A percentile compares a stretch with the other conserved stretches of the same genome.
Evolutionary conservation across 2,113 vertebrate genomes (phyloP).

Genomic region (Gymnogyps californianus): DNA sequence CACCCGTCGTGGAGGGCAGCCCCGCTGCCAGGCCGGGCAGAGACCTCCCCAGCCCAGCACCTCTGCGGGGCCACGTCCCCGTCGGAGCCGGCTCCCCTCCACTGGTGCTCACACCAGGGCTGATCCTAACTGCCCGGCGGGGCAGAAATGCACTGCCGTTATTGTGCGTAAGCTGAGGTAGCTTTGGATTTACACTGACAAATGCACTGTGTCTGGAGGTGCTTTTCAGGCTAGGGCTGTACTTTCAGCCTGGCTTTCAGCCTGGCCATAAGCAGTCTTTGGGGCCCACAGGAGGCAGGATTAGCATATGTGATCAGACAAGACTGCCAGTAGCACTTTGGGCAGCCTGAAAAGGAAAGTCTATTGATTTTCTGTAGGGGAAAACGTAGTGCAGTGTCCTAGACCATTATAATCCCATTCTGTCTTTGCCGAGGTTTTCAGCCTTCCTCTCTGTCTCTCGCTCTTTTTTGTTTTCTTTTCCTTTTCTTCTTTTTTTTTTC

Average conservation of each 20-base stretch:
- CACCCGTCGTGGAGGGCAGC: too few species aligned
- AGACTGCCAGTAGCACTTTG: neutral
- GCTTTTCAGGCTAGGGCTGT: neutral
- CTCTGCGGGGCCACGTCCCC: fast-evolving
- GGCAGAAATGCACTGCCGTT: neutral
- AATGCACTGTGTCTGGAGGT: neutral
- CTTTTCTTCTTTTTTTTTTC: neutral
- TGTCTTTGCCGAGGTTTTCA: neutral
- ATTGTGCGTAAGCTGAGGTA: fast-evolving
- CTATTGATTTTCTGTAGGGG: neutral
- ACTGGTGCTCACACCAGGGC: fast-evolving
- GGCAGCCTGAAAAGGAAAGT: neutral
- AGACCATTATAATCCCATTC: neutral
- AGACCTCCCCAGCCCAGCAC: neutral
- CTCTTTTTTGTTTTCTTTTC: too few species aligned
- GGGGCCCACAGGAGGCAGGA: neutral
- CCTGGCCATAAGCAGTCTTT: neutral
- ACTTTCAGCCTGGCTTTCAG: neutral
- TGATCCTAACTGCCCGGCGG: fast-evolving
- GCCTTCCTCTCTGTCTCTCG: neutral
- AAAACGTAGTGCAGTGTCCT: neutral
- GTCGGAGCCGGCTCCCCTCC: neutral
- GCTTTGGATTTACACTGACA: neutral
- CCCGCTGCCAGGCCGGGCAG: neutral
- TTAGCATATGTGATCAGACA: neutral